These are phyloP conservation scores for Macaria notata DNA, from an alignment of 2,888 invertebrate genomes.

Conservation along the genomic window DNA sequence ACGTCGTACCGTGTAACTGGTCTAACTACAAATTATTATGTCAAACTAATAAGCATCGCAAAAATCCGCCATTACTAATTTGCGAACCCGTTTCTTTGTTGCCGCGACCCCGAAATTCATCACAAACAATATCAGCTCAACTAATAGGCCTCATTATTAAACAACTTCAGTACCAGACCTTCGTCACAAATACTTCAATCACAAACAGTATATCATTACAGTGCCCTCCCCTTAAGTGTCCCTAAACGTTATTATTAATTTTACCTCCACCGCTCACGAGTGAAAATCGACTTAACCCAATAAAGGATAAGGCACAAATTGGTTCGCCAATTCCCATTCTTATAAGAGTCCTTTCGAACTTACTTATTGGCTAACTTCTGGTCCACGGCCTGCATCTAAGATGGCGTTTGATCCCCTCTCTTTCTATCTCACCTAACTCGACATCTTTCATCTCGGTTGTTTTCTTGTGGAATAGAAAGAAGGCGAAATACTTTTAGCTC, in stretches of 20 bases:
- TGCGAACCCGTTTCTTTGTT: slow-evolving; percentile 10
- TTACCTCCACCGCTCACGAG: slow-evolving; percentile 41
- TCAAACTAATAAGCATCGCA: background rate
- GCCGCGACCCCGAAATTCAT: slow-evolving; percentile 34
- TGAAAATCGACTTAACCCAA: slow-evolving; percentile 45
- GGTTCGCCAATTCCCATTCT: slow-evolving; percentile 43
- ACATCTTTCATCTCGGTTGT: slow-evolving; percentile 53
- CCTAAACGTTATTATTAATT: slow-evolving; percentile 70
- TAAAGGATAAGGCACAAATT: slow-evolving; percentile 56
- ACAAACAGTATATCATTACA: slow-evolving; percentile 54
- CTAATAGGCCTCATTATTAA: slow-evolving; percentile 55
- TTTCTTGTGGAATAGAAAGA: slow-evolving; percentile 73
- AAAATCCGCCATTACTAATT: slow-evolving; percentile 7
- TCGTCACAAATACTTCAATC: slow-evolving; percentile 49
- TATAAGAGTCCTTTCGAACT: slow-evolving; percentile 53
- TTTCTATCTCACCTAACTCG: slow-evolving; percentile 39
- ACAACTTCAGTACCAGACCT: slow-evolving; percentile 59
- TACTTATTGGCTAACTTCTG: slow-evolving; percentile 78
- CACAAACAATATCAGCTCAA: slow-evolving; percentile 49
- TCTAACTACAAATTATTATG: background rate
- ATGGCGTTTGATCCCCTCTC: slow-evolving; percentile 68
- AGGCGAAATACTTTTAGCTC: slow-evolving; percentile 61
- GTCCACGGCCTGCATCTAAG: slow-evolving; percentile 79
- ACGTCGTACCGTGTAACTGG: no score
- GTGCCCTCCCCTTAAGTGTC: slow-evolving; percentile 64